A percentile compares a stretch with the other conserved stretches of the same genome.
phyloP scores from a whole-genome alignment of 2,888 invertebrate genomes.

The Ophion costatus region DNA sequence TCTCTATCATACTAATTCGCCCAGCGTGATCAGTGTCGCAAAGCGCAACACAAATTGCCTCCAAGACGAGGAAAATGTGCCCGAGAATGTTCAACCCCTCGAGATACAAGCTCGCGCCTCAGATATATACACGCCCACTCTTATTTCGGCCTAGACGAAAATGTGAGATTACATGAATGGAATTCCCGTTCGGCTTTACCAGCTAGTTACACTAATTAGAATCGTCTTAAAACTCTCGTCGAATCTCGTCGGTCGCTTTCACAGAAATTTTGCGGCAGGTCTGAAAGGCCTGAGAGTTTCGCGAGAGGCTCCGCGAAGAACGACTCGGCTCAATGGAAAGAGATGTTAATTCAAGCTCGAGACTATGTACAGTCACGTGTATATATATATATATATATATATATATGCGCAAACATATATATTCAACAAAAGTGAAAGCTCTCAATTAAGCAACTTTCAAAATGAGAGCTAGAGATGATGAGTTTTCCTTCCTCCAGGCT shows the following conservation, averaged over 20 bases:
- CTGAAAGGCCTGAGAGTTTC: slow-evolving; percentile 46
- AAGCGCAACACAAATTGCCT: not conserved
- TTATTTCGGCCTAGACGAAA: not conserved
- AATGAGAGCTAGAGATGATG: slow-evolving; percentile 60
- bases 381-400: slow-evolving; percentile 14
- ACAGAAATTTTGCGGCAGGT: slow-evolving; percentile 38
- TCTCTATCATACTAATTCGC: not conserved
- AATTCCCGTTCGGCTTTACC: not conserved
- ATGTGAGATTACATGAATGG: not conserved
- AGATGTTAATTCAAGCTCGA: slow-evolving; percentile 63
- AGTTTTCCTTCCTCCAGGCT: slow-evolving; percentile 58
- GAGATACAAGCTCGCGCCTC: not conserved
- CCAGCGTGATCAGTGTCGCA: not conserved
- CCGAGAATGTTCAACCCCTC: not conserved
- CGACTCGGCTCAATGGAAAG: slow-evolving; percentile 48
- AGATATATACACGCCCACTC: not conserved
- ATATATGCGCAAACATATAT: not conserved
- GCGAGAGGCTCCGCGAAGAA: slow-evolving; percentile 20
- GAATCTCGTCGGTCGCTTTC: slow-evolving; percentile 18
- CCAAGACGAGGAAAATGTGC: not conserved
- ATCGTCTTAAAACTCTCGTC: slow-evolving; percentile 47
- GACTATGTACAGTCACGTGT: not conserved
- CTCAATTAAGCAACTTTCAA: slow-evolving; percentile 59
- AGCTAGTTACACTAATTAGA: slow-evolving; percentile 60
- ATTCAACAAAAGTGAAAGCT: slow-evolving; percentile 52